A percentile compares a stretch with the other conserved stretches of the same genome.
Conservation (phyloP, 2,888 invertebrate species). For the Cryptophagus acutangulus region DNA sequence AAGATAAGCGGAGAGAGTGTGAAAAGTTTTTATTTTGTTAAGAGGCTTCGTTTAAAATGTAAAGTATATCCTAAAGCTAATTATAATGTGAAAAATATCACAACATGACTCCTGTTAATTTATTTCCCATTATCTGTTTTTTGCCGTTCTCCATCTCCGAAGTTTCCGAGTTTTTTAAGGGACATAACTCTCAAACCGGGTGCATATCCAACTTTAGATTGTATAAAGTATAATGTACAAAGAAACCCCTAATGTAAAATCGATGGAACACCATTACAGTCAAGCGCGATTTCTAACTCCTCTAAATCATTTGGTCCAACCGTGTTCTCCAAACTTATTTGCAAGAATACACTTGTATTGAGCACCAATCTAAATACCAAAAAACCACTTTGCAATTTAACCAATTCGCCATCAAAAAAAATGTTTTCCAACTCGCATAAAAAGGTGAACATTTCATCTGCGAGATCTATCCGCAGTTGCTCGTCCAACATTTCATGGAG, state of each 20-base stretch:
- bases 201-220: constrained; percentile 52
- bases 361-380: background rate
- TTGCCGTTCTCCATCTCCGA: constrained; percentile 45
- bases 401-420: too few species aligned
- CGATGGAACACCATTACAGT: constrained; percentile 50
- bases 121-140: constrained; percentile 51
- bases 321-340: constrained; percentile 36
- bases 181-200: constrained; percentile 48
- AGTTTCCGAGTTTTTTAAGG: constrained; percentile 43
- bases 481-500: too few species aligned
- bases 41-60: too few species aligned
- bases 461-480: too few species aligned
- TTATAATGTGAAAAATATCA: constrained; percentile 48
- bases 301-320: constrained; percentile 42
- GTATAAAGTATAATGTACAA: constrained; percentile 52
- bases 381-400: background rate
- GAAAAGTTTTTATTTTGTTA: too few species aligned
- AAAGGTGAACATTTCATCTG: too few species aligned
- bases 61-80: constrained; percentile 36
- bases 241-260: constrained; percentile 52
- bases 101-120: constrained; percentile 46
- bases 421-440: too few species aligned
- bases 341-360: constrained; percentile 29
- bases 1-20: too few species aligned
- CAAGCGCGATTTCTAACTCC: constrained; percentile 45